Evolutionary conservation across 2,113 vertebrate species (phyloP).

Genomic region (Boulengeromyrus knoepffleri): DNA sequence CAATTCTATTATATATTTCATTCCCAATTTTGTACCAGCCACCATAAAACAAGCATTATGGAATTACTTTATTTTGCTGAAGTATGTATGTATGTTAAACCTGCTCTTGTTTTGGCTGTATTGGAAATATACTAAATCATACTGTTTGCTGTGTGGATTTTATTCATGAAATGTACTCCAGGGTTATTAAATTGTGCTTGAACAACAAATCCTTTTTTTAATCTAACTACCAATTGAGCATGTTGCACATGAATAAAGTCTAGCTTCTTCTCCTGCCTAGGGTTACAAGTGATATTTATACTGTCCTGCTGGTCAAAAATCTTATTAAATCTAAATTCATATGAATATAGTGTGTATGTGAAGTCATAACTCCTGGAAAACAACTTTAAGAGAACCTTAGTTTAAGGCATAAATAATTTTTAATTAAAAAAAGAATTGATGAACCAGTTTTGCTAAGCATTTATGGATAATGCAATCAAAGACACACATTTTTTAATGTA

Average conservation of each 20-base stretch:
- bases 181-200: constrained; percentile 1
- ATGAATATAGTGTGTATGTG: background rate
- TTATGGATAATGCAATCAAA: background rate
- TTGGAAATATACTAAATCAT: background rate
- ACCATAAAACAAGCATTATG: background rate
- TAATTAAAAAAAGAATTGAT: background rate
- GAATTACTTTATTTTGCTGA: constrained; percentile 5
- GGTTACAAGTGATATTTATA: background rate
- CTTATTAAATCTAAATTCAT: background rate
- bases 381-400: background rate
- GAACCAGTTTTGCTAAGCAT: background rate
- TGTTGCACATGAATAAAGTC: background rate
- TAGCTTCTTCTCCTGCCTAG: background rate
- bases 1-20: background rate
- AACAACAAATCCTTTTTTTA: background rate
- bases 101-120: background rate
- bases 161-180: constrained; percentile 4
- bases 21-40: background rate
- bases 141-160: background rate
- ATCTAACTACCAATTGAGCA: background rate
- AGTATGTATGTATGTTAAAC: constrained; percentile 3
- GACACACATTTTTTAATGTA: background rate
- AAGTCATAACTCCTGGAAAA: background rate
- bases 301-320: background rate
- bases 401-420: background rate